Evolutionary conservation across 2,113 vertebrate genomes (phyloP).

Genomic region (Spermophilus dauricus): DNA sequence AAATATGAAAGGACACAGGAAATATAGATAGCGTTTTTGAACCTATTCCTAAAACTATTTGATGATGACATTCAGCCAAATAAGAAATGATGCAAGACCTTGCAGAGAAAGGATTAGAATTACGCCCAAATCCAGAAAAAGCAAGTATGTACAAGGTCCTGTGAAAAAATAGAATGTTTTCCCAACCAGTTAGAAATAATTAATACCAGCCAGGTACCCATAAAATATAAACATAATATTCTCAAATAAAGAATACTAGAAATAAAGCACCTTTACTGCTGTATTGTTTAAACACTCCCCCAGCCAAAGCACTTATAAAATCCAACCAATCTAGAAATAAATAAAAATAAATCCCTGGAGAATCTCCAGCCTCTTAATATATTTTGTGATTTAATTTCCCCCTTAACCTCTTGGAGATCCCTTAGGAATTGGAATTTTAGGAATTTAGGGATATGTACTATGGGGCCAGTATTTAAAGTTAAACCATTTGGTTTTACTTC

Average conservation of each 20-base stretch:
- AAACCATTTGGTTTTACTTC: conserved; percentile 27
- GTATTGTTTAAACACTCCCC: background rate
- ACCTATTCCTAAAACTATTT: background rate
- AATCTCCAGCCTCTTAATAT: background rate
- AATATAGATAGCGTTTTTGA: background rate
- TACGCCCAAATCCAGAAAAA: background rate
- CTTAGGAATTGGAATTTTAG: background rate
- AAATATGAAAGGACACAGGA: background rate
- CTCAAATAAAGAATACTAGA: background rate
- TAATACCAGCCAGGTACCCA: background rate
- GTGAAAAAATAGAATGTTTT: background rate
- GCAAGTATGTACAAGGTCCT: background rate
- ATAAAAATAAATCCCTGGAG: background rate
- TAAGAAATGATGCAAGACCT: background rate
- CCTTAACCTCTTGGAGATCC: background rate
- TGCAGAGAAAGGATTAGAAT: background rate
- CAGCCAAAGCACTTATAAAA: background rate
- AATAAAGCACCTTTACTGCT: background rate
- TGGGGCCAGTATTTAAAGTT: background rate
- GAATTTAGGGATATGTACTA: background rate
- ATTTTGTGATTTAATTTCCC: background rate
- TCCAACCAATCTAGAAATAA: background rate
- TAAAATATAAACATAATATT: background rate
- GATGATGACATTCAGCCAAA: background rate
- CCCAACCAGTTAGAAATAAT: background rate